These are phyloP conservation scores for Balaeniceps rex DNA, from an alignment of 2,113 vertebrate species.

Conservation along the genomic window DNA sequence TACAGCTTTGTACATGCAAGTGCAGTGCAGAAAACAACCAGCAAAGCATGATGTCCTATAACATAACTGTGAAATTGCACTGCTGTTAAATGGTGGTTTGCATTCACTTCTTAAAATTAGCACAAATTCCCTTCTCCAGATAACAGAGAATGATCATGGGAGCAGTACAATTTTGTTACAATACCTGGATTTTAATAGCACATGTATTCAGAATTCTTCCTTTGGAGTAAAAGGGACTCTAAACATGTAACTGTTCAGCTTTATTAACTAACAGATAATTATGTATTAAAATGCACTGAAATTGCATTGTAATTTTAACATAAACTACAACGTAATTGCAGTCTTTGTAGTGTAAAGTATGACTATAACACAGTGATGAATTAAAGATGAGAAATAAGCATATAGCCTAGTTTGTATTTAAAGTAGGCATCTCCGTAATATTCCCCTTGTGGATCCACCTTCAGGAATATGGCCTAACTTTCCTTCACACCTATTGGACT, in stretches of 20 bases:
- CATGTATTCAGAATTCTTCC: not conserved
- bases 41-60: not conserved
- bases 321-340: not conserved
- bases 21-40: not conserved
- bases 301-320: not conserved
- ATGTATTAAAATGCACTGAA: not conserved
- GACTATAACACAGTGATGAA: not conserved
- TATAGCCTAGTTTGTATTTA: not conserved
- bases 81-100: not conserved
- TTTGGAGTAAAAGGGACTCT: not conserved
- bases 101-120: not conserved
- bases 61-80: not conserved
- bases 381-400: not conserved
- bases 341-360: not conserved
- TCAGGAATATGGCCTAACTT: not conserved
- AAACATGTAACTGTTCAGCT: not conserved
- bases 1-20: accelerated
- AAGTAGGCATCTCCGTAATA: not conserved
- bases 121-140: not conserved
- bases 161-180: not conserved
- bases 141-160: not conserved
- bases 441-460: not conserved
- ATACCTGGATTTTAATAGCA: not conserved
- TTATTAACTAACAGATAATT: conserved; percentile 22
- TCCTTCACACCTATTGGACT: not conserved